Evolutionary conservation across 2,888 invertebrate genomes (phyloP).

Genomic region (Xylocampa areola): DNA sequence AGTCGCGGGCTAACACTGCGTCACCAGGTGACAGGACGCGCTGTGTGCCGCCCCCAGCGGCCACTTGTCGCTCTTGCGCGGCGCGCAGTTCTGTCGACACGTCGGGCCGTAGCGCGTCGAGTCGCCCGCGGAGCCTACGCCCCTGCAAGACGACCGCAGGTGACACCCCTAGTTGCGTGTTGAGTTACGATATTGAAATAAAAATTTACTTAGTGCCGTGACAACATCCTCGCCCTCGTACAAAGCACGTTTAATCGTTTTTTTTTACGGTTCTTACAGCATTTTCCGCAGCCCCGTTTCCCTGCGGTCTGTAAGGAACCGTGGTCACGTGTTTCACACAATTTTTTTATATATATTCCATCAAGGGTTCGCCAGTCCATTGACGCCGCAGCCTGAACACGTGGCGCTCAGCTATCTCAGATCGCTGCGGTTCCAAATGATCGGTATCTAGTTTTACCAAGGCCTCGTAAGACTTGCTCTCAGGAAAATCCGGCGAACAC

Average conservation of each 20-base stretch:
- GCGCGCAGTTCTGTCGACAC: too few species aligned
- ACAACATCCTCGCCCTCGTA: neutral
- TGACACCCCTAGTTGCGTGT: neutral
- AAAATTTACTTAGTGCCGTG: neutral
- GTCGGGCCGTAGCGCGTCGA: neutral
- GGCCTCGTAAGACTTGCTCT: slow-evolving; percentile 1
- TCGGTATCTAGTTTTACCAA: neutral
- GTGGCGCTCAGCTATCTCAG: slow-evolving; percentile 15
- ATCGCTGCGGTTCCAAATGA: slow-evolving; percentile 12
- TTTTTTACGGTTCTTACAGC: too few species aligned
- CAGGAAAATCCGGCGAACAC: slow-evolving; percentile 3
- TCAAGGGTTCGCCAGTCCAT: slow-evolving; percentile 3
- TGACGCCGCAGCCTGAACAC: slow-evolving; percentile 8
- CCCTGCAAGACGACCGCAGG: too few species aligned
- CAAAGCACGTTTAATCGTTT: too few species aligned
- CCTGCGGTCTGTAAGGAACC: too few species aligned
- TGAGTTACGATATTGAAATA: neutral
- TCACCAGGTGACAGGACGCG: too few species aligned
- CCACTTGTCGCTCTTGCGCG: too few species aligned
- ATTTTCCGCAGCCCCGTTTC: too few species aligned
- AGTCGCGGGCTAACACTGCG: neutral
- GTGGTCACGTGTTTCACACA: too few species aligned
- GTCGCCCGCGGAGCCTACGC: too few species aligned
- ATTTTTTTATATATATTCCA: slow-evolving; percentile 4
- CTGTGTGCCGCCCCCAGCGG: too few species aligned